Conservation (phyloP, 2,888 invertebrate species). For the Trachelus tabidus region DNA sequence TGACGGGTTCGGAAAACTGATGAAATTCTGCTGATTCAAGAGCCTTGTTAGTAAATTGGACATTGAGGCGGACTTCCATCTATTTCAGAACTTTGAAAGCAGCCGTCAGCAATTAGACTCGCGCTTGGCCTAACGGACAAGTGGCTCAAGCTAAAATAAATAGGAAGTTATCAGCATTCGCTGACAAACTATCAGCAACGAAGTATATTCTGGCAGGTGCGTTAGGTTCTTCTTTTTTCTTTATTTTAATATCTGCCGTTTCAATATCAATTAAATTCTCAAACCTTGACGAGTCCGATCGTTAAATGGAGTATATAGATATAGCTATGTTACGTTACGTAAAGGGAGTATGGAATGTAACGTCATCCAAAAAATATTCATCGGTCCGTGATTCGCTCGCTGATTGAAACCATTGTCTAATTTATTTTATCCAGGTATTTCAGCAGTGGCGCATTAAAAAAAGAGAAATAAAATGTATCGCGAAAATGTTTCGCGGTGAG, state of each 20-base stretch:
- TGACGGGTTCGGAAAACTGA: no score
- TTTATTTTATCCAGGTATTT: background rate
- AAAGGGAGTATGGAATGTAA: background rate
- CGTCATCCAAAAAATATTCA: background rate
- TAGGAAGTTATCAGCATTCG: background rate
- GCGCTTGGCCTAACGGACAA: background rate
- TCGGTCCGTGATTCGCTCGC: background rate
- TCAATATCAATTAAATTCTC: background rate
- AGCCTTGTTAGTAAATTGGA: background rate
- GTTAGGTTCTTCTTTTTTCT: background rate
- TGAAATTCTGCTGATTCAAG: background rate
- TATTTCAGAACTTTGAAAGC: background rate
- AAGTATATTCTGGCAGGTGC: background rate
- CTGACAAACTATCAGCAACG: background rate
- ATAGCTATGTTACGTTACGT: background rate
- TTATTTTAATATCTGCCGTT: background rate
- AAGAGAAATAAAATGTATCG: no score
- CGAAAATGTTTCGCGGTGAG: no score
- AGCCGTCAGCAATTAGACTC: background rate
- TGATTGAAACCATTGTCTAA: background rate
- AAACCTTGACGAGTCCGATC: background rate
- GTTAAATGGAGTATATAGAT: background rate
- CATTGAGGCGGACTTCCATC: background rate
- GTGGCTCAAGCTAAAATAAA: background rate
- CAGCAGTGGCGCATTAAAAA: background rate